Evolutionary conservation across 2,113 vertebrate genomes (phyloP), one percentile per base, ranked within the genome.

Genomic region (Tonatia bakeri): DNA sequence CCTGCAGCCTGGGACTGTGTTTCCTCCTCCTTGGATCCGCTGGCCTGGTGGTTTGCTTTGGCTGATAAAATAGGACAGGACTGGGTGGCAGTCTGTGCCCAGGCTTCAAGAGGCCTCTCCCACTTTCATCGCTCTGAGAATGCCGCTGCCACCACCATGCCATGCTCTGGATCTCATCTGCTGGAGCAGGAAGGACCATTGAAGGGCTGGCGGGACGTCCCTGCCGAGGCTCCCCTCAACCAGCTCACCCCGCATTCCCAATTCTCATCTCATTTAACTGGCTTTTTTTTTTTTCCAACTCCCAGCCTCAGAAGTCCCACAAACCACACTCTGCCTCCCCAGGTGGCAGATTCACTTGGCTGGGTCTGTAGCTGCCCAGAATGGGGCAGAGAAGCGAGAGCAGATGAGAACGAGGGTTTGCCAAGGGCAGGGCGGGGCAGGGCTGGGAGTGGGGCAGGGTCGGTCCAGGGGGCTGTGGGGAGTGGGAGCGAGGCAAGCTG

Each of bases 111-210:
- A 75, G 69, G 31, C 15, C 40, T 59, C 47, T 40, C 0, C 0
- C 2, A 12, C 13, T 45, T 59, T 56, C 4, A 14, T 28, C 16
- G 36, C 64, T 83, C 36, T 47, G 59, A 67, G 12, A 40, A n/a
- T 0, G 7, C 19, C 47, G 5, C 19, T 7, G 43, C 47, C 69
- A 50, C 17, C 19, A 1, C 3, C 26, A 0, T 1, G 16, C 36
- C 38, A 5, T 9, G 91, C 84, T 45, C 36, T 33, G 7, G 24
- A 17, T 31, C 54, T 15, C 1, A 10, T 9, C 33, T 15, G 38
- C 9, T 26, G 22, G 15, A 72, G 11, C 16, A 31, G 20, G 19
- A 85, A 33, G n/a, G 36, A 11, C 9, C 31, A 3, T 14, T 16
- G 33, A 54, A 50, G 28, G 36, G 36, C 52, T 20, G 31, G 19